These are phyloP conservation scores for Pterocles orientalis DNA, from an alignment of 2,113 vertebrate species.

Conservation along the genomic window DNA sequence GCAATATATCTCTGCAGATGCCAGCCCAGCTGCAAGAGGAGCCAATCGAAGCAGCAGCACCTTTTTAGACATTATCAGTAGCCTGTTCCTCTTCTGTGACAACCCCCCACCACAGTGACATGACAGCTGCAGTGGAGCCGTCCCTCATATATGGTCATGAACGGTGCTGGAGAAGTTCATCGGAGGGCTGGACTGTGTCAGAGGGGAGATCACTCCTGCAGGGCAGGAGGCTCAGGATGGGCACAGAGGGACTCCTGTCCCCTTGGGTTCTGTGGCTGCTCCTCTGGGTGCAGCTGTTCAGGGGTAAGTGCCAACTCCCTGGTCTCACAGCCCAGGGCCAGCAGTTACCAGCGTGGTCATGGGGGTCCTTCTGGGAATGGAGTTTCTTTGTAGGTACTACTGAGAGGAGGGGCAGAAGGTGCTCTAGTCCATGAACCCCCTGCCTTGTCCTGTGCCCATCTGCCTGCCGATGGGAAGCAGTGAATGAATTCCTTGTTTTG, in stretches of 20 bases:
- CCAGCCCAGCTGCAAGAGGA: not conserved
- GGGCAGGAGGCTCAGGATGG: not conserved
- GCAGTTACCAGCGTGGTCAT: fast-evolving
- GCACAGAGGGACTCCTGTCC: fast-evolving
- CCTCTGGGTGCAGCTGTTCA: not conserved
- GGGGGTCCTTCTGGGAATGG: fast-evolving
- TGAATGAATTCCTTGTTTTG: too few species aligned
- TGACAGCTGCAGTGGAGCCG: not conserved
- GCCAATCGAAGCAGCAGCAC: not conserved
- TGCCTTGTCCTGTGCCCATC: too few species aligned
- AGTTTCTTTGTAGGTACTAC: not conserved
- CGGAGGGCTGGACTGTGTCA: not conserved
- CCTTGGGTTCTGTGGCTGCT: not conserved
- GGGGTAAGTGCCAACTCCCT: not conserved
- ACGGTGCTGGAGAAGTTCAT: not conserved
- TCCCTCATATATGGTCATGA: not conserved
- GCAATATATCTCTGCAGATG: not conserved
- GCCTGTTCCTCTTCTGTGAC: not conserved
- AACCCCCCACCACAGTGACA: not conserved
- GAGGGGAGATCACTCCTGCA: not conserved
- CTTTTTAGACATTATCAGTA: not conserved
- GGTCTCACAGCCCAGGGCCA: too few species aligned
- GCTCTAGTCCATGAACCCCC: not conserved
- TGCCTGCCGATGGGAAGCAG: too few species aligned
- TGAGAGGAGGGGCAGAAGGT: not conserved